Evolutionary conservation across 2,888 invertebrate species (phyloP), one percentile per base, ranked within the genome.

Genomic region (Yponomeuta malinellus): DNA sequence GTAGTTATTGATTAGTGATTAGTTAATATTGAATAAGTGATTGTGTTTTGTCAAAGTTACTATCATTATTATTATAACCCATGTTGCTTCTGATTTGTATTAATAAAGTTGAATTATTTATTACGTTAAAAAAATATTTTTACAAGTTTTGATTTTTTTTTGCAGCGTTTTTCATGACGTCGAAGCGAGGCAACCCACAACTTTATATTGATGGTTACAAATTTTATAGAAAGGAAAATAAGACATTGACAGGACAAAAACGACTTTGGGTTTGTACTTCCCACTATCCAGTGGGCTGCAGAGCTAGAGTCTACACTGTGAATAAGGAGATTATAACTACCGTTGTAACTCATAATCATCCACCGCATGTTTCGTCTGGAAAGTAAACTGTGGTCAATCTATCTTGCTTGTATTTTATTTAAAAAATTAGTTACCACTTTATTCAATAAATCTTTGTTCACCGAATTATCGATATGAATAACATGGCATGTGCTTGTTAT

Each of bases 201-300:
- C 15, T 63, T 2, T 23, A 63, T 5, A 63, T 63, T n/a, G 63
- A 23, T n/a, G 63, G 63, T 6, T 63, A 63, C 23, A 63, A 63
- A 23, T 63, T 63, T 63, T 15, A 23, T 63, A 23, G 15, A 15
- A 63, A 23, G n/a, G 23, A 63, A 63, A 23, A 63, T 63, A 63
- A 63, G 63, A 23, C n/a, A 63, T 5, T 63, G 12, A 63, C 69
- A 2, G 71, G 73, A 9, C 70, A 72, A 1, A 78, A 74, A 72
- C 72, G 72, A 4, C 75, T 75, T 66, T 81, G 81, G 80, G 76
- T 75, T 33, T 81, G 81, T 71, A 74, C 77, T 0, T 75, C 74
- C 10, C 75, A 76, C 68, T 73, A 74, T 52, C 71, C 72, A 8
- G 72, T 72, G 1, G 73, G 76, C 37, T 78, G 79, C 67, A 73